Conservation (phyloP, 2,888 invertebrate species). For the Brassicogethes aeneus region DNA sequence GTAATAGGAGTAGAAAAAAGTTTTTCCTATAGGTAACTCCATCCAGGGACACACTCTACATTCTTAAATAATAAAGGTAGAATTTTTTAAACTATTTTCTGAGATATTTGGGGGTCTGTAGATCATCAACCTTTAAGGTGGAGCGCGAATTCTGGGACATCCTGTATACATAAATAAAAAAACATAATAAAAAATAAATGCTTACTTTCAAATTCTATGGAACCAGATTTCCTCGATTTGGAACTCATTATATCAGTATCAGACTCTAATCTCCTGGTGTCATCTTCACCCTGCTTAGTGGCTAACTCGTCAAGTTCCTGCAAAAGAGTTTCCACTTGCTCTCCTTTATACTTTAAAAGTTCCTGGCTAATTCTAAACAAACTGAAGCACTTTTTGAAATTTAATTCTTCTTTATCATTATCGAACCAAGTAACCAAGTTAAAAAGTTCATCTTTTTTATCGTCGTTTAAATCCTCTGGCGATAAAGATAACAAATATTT, state of each 20-base stretch:
- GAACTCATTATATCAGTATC: slow-evolving; percentile 30
- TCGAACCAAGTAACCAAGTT: slow-evolving; percentile 55
- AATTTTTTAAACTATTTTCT: too few species aligned
- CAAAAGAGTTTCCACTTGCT: slow-evolving; percentile 51
- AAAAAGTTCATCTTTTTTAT: slow-evolving; percentile 55
- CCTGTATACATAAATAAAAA: too few species aligned
- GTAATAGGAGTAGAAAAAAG: too few species aligned
- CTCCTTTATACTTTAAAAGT: slow-evolving; percentile 57
- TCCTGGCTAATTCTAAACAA: slow-evolving; percentile 57
- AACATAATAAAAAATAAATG: slow-evolving; percentile 29
- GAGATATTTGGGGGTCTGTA: too few species aligned
- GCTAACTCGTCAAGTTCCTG: slow-evolving; percentile 46
- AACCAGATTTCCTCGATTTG: slow-evolving; percentile 30
- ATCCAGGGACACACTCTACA: too few species aligned
- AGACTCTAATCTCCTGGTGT: slow-evolving; percentile 31
- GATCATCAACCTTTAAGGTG: too few species aligned
- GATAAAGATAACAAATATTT: slow-evolving; percentile 47
- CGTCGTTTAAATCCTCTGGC: slow-evolving; percentile 47
- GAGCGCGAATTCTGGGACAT: too few species aligned
- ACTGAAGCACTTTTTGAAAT: slow-evolving; percentile 47
- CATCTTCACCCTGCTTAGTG: slow-evolving; percentile 40
- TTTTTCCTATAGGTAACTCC: too few species aligned
- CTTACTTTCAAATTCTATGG: slow-evolving; percentile 35
- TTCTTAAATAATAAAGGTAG: too few species aligned
- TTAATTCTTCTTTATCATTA: slow-evolving; percentile 48